Conservation (phyloP, 2,888 invertebrate genomes). For the Drosophila anomalata region DNA sequence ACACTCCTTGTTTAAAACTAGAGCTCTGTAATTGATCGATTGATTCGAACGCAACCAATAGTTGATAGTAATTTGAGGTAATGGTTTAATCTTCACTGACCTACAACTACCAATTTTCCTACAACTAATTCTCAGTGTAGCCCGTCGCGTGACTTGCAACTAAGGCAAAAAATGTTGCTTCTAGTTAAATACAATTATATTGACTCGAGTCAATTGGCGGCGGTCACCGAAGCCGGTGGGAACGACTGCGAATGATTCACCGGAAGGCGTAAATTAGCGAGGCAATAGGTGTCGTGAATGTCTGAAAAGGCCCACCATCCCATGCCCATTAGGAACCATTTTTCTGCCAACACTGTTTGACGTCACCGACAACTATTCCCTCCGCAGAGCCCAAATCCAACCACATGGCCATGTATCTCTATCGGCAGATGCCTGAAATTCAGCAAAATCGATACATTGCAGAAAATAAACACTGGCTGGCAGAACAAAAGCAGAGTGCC, state of each 20-base stretch:
- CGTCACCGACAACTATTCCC: conserved; percentile 8
- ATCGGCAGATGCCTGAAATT: conserved; percentile 11
- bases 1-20: background rate
- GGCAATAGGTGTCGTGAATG: conserved; percentile 20
- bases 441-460: conserved; percentile 23
- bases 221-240: conserved; percentile 13
- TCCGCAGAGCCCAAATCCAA: background rate
- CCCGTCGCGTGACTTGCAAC: conserved; percentile 27
- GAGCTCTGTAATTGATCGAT: too few relatives aligned
- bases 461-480: conserved; percentile 3
- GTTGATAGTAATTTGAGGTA: background rate
- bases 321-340: background rate
- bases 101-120: background rate
- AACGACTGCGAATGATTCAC: conserved; percentile 27
- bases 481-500: conserved; percentile 3
- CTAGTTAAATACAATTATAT: conserved; percentile 32
- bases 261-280: conserved; percentile 35
- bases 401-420: conserved; percentile 16
- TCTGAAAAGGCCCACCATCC: conserved; percentile 1
- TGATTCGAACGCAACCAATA: background rate
- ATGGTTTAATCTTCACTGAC: background rate
- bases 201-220: conserved; percentile 34
- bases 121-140: conserved; percentile 4
- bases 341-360: conserved; percentile 8
- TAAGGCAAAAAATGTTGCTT: conserved; percentile 8